Evolutionary conservation across 2,113 vertebrate species (phyloP), one percentile per base, ranked within the genome.

Genomic region (Pheucticus melanocephalus): DNA sequence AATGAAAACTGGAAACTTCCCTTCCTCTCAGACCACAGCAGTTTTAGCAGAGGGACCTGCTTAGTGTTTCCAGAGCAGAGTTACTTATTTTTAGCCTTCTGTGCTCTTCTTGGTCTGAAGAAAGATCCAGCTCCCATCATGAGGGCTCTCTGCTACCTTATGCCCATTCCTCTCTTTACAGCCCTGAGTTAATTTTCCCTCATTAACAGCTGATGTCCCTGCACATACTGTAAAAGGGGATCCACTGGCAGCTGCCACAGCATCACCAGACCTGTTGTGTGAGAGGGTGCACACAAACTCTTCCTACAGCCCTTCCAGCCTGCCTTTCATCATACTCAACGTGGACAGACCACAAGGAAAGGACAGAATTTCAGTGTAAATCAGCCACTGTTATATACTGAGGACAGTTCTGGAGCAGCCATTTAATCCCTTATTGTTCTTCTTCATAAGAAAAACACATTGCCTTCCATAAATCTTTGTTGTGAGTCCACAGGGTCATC

Each of bases 371-470:
- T 88, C 57, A 17, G 59, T 83, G 92, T 86, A 94, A 90, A 95
- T 93, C 93, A 93, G 88, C 47, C 64, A 64, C 84, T 85, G 35
- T 88, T 97, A 78, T 70, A 83, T 71, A 81, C 79, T 64, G 86
- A 84, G 9, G 31, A 69, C 85, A 94, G 68, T 45, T 78, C 94
- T 95, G 92, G 82, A 95, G 78, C 90, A 83, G 90, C 61, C 79
- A 73, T 93, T 86, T 95, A 93, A 90, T 93, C 82, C 82, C 72
- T 88, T 92, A 86, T 65, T 94, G 94, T 92, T 94, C 80, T 94
- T 96, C 93, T 97, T 95, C 88, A 84, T 93, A 92, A 92, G 90
- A 90, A 96, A 96, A 92, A 75, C 72, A 73, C 85, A 72, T 50
- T 90, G 86, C 80, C 76, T 93, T 90, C 92, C 72, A 95, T 96